Evolutionary conservation across 2,888 invertebrate genomes (phyloP).

Genomic region (Beris morrisii): DNA sequence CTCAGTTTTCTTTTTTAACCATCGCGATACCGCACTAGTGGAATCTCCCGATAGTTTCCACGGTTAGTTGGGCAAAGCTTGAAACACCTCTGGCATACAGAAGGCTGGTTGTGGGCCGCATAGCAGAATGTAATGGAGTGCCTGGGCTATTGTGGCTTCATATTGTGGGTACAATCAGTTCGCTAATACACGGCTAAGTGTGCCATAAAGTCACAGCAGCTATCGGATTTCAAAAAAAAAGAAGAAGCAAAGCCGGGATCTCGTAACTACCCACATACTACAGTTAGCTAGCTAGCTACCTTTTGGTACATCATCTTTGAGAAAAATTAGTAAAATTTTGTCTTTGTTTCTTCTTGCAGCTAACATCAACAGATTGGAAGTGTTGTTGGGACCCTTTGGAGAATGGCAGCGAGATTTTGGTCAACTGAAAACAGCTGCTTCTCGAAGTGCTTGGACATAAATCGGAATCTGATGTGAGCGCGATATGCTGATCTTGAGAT

Average conservation of each 20-base stretch:
- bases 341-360: not conserved
- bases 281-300: slow-evolving; percentile 3
- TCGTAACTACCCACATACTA: not conserved
- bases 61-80: not conserved
- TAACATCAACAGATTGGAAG: not conserved
- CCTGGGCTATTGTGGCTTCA: no score
- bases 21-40: not conserved
- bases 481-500: slow-evolving; percentile 45
- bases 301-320: no score
- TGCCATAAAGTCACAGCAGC: slow-evolving; percentile 20
- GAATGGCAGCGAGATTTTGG: not conserved
- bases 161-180: no score
- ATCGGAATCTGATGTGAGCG: slow-evolving; percentile 5
- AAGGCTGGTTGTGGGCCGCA: no score
- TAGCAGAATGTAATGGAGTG: no score
- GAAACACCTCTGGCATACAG: no score
- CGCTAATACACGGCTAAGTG: slow-evolving; percentile 8
- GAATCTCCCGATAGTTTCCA: slow-evolving; percentile 13
- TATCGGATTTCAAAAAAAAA: slow-evolving; percentile 19
- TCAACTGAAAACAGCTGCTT: no score
- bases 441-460: not conserved
- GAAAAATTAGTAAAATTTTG: not conserved
- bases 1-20: slow-evolving; percentile 24
- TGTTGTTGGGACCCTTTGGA: not conserved
- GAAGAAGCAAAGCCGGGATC: not conserved